Conservation (phyloP, 2,888 invertebrate species). For the Clistopyga incitator region DNA sequence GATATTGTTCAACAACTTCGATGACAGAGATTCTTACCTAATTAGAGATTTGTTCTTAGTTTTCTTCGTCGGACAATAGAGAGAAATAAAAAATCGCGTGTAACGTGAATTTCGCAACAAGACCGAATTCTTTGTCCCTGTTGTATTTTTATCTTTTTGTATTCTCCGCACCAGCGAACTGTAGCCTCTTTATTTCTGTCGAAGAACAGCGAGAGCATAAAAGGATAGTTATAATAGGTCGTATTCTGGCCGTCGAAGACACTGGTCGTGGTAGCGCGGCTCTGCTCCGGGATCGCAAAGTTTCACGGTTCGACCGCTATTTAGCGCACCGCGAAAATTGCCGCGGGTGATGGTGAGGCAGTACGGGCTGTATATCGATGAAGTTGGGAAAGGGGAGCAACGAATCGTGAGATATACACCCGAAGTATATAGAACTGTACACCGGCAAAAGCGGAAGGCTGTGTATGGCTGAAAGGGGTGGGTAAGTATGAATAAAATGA, state of each 20-base stretch:
- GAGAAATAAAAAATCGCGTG: neutral
- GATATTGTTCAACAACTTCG: too few species aligned
- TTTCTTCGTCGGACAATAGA: neutral
- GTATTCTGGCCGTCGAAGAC: constrained; percentile 50
- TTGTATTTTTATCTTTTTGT: constrained; percentile 4
- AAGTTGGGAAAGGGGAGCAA: neutral
- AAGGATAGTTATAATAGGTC: constrained; percentile 24
- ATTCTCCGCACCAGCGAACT: constrained; percentile 3
- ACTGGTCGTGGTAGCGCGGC: constrained; percentile 13
- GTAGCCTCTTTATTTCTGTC: constrained; percentile 33
- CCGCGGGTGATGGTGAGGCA: constrained; percentile 48
- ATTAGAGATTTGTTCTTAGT: neutral
- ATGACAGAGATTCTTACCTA: neutral
- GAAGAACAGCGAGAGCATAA: constrained; percentile 8
- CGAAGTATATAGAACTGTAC: neutral
- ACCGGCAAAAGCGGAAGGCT: too few species aligned
- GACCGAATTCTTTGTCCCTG: neutral
- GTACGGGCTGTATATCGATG: constrained; percentile 24
- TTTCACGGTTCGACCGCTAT: constrained; percentile 71
- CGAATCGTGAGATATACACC: constrained; percentile 20
- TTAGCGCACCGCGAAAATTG: constrained; percentile 71
- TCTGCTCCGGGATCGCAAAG: constrained; percentile 69
- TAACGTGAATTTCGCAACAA: neutral
- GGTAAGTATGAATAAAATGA: constrained; percentile 8
- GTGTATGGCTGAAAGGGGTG: neutral